Conservation (phyloP, 1,140 invertebrate species). For the Triops longicaudatus region DNA sequence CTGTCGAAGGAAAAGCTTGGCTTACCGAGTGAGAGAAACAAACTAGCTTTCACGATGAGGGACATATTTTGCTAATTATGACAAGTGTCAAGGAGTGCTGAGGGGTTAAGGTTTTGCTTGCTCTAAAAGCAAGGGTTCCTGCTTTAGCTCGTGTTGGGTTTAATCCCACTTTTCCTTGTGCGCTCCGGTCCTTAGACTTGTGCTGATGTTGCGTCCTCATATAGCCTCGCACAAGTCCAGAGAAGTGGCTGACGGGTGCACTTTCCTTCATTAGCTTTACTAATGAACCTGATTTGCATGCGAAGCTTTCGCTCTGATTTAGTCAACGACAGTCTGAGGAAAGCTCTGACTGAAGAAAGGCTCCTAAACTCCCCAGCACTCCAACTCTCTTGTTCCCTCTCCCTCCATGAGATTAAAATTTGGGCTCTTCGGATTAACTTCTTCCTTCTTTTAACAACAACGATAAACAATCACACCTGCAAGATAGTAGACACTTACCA, state of each 20-base stretch:
- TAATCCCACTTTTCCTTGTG: not conserved
- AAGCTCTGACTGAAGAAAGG: not conserved
- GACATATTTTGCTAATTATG: not conserved
- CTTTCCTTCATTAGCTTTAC: conserved; percentile 15
- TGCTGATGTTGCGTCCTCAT: not conserved
- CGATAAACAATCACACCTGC: not conserved
- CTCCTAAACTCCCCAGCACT: not conserved
- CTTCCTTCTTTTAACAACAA: not conserved
- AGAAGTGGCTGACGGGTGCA: conserved; percentile 1
- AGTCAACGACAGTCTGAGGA: not conserved
- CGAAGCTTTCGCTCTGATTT: conserved; percentile 5
- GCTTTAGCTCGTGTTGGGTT: not conserved
- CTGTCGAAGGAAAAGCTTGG: no score
- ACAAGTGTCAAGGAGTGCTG: not conserved
- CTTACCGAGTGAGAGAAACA: no score
- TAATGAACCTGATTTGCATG: conserved; percentile 15
- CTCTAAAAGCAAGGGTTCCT: not conserved
- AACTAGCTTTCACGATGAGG: no score
- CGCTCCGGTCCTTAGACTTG: not conserved
- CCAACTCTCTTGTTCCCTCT: not conserved
- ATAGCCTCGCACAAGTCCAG: not conserved
- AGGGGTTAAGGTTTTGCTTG: not conserved
- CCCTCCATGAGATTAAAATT: not conserved
- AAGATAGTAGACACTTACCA: no score
- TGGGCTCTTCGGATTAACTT: not conserved